Evolutionary conservation across 2,888 invertebrate species (phyloP).

Genomic region (Merodon equestris): DNA sequence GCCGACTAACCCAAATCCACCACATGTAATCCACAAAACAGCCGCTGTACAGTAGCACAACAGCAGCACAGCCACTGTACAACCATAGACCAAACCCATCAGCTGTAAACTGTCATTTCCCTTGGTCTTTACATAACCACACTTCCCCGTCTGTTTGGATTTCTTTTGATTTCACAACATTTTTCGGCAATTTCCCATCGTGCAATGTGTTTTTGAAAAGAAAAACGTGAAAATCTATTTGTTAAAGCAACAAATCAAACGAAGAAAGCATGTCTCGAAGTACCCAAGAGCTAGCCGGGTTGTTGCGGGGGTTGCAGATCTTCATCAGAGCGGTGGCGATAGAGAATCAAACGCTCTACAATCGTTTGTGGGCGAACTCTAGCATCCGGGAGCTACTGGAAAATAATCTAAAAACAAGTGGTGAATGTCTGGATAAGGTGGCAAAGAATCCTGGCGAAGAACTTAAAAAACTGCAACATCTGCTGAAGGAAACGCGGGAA

Average conservation of each 20-base stretch:
- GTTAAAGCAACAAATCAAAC: constrained; percentile 8
- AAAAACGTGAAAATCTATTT: constrained; percentile 3
- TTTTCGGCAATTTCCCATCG: not conserved
- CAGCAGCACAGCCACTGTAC: constrained; percentile 61
- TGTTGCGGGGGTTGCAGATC: constrained; percentile 85
- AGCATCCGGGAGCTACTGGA: constrained; percentile 81
- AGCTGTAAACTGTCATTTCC: constrained; percentile 23
- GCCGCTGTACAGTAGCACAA: not conserved
- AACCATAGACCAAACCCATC: not conserved
- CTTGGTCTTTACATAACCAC: constrained; percentile 46
- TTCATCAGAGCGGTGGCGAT: constrained; percentile 84
- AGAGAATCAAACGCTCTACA: constrained; percentile 83
- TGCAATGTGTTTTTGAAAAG: not conserved
- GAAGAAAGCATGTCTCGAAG: constrained; percentile 75
- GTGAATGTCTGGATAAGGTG: constrained; percentile 70
- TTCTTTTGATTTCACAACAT: constrained; percentile 25
- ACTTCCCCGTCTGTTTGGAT: constrained; percentile 50
- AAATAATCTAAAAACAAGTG: constrained; percentile 71
- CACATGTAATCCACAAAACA: constrained; percentile 17
- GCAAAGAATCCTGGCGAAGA: constrained; percentile 73
- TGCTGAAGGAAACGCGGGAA: constrained; percentile 82
- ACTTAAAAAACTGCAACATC: constrained; percentile 77
- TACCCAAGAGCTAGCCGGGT: constrained; percentile 83
- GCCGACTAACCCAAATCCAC: not conserved
- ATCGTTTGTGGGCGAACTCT: constrained; percentile 85